phyloP scores from a whole-genome alignment of 2,888 invertebrate species.

The Galeruca laticollis region DNA sequence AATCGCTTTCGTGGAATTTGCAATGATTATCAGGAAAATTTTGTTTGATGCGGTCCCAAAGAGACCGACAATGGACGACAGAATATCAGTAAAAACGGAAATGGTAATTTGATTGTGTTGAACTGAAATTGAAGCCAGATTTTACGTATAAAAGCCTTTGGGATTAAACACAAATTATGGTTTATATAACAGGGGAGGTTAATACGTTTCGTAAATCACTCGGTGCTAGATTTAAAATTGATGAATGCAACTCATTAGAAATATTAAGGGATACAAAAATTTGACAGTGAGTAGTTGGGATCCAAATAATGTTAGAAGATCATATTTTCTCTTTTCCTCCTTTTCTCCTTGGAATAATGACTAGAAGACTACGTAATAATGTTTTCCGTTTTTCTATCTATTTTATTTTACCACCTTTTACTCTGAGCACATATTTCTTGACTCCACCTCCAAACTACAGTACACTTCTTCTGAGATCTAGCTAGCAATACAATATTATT shows the following conservation, averaged over 20 bases:
- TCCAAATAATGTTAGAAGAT: too few species aligned
- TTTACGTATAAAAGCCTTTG: constrained; percentile 15
- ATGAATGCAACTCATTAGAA: neutral
- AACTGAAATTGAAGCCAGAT: constrained; percentile 16
- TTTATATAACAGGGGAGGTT: neutral
- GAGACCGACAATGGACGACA: constrained; percentile 22
- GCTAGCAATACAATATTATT: too few species aligned
- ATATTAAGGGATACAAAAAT: too few species aligned
- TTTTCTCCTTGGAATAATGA: too few species aligned
- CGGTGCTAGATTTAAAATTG: neutral
- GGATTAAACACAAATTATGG: constrained; percentile 14
- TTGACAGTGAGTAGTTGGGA: too few species aligned
- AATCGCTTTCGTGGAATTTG: constrained; percentile 20
- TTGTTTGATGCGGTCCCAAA: constrained; percentile 25
- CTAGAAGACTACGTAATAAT: too few species aligned
- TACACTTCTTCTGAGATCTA: too few species aligned
- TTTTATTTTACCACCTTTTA: too few species aligned
- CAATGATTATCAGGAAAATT: constrained; percentile 25
- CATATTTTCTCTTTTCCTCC: too few species aligned
- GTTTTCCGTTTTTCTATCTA: too few species aligned
- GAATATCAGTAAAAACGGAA: constrained; percentile 23
- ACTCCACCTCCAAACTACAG: too few species aligned
- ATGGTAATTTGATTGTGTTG: constrained; percentile 19
- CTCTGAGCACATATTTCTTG: too few species aligned
- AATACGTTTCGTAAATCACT: neutral